Base-by-base conservation (phyloP, 2,113 vertebrate species). In the Felis chaus region DNA sequence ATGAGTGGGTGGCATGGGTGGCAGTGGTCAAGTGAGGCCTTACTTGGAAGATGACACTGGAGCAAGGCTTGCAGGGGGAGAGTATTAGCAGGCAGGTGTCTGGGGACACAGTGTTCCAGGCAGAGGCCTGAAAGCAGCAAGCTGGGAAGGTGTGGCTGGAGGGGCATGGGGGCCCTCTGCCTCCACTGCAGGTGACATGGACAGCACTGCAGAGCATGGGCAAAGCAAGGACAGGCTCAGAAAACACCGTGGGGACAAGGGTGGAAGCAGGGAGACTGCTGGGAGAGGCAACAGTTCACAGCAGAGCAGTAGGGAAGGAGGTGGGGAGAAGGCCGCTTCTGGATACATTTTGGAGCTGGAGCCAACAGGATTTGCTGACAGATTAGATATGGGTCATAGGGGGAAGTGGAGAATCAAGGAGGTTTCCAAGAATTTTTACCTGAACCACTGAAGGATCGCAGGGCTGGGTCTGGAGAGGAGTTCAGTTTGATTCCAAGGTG, bases 1-100 rank as follows among this genome's bases (percentile, higher is more conserved):
- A 0, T 11, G 15, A 45, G 6, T 6, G 31, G 21, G 14, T 14
- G 12, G 15, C 3, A 15, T 57, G 7, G 29, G 53, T 3, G 4
- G n/a, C 16, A 18, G 15, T 9, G 18, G 87, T 31, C 53, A 50
- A 55, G 36, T 5, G 23, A 12, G 21, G 16, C 48, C 57, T 25
- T 19, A 5, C n/a, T 1, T 4, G 18, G 61, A 61, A 61, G 50
- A 27, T n/a, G 3, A n/a, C 16, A 1, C 16, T 68, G 45, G n/a
- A 45, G 16, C 25, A 16, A 31, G 9, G 9, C 65, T 13, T 39
- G 5, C 27, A n/a, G 68, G 19, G 16, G 4, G 2, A 27, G 45
- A 23, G 31, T 23, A 6, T 36, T 7, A 39, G 45, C 25, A 41
- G 41, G 29, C 41, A 71, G 65, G 9, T 1, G 10, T 91, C 65